These are phyloP conservation scores for Panonychus citri DNA, from an alignment of 1,140 invertebrate species.

Conservation along the genomic window DNA sequence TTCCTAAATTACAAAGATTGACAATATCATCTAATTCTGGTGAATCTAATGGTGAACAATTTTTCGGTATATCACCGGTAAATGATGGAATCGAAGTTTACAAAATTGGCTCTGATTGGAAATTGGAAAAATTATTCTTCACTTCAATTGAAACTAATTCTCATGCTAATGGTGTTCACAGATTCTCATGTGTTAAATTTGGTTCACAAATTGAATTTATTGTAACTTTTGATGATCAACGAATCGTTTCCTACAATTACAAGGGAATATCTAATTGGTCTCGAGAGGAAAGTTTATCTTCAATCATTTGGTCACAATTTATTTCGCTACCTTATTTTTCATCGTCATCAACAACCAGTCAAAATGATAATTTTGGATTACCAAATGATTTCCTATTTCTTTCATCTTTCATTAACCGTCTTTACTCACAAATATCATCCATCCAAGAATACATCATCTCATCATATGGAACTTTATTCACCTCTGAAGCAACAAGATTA, in stretches of 20 bases:
- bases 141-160: background rate
- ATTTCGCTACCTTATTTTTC: conserved; percentile 21
- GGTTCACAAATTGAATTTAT: background rate
- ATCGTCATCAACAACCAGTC: background rate
- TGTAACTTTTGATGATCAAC: background rate
- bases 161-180: background rate
- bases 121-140: too few relatives aligned
- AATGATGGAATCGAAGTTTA: background rate
- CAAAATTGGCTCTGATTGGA: too few relatives aligned
- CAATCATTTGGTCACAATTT: conserved; percentile 55
- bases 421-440: background rate
- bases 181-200: background rate
- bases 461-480: background rate
- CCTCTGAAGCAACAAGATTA: background rate
- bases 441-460: background rate
- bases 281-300: conserved; percentile 63
- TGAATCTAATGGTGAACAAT: background rate
- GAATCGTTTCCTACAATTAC: background rate
- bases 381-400: background rate
- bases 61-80: background rate
- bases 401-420: background rate
- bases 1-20: background rate
- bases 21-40: background rate
- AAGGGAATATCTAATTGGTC: conserved; percentile 45
- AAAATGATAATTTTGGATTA: background rate